These are phyloP conservation scores for Xenotilapia caudafasciata DNA, from an alignment of 2,113 vertebrate species.

Conservation along the genomic window DNA sequence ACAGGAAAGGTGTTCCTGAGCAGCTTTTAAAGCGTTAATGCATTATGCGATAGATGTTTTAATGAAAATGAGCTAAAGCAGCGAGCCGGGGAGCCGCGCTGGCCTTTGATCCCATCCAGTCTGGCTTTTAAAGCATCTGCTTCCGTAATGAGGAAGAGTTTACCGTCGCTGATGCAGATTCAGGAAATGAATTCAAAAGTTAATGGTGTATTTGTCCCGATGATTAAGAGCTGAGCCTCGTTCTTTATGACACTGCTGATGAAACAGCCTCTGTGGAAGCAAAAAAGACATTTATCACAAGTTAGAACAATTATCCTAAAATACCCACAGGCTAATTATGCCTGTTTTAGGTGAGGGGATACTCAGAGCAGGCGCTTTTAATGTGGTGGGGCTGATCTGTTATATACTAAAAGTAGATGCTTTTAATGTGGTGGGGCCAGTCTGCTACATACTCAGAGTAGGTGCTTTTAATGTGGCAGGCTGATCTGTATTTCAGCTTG, in stretches of 20 bases:
- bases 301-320: slow-evolving; percentile 52
- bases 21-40: slow-evolving; percentile 68
- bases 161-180: slow-evolving; percentile 67
- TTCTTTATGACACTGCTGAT: slow-evolving; percentile 63
- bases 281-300: slow-evolving; percentile 42
- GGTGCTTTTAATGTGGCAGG: background rate
- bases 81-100: slow-evolving; percentile 18
- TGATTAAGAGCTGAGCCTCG: slow-evolving; percentile 65
- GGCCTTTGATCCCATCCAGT: slow-evolving; percentile 68
- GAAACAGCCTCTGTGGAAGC: slow-evolving; percentile 38
- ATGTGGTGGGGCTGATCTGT: slow-evolving; percentile 46
- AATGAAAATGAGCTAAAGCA: slow-evolving; percentile 65
- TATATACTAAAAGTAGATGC: background rate
- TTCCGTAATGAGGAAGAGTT: slow-evolving; percentile 70
- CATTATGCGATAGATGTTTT: slow-evolving; percentile 60
- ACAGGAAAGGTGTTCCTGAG: slow-evolving; percentile 15
- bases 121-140: slow-evolving; percentile 68
- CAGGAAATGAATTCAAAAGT: slow-evolving; percentile 64
- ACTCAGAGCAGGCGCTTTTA: slow-evolving; percentile 36
- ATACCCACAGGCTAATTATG: slow-evolving; percentile 55
- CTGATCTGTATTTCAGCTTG: background rate
- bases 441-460: slow-evolving; percentile 35
- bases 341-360: slow-evolving; percentile 14
- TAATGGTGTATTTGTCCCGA: slow-evolving; percentile 72
- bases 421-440: background rate